A percentile compares a stretch with the other conserved stretches of the same genome.
phyloP scores from a whole-genome alignment of 2,888 invertebrate genomes.

The Thereva nobilitata region DNA sequence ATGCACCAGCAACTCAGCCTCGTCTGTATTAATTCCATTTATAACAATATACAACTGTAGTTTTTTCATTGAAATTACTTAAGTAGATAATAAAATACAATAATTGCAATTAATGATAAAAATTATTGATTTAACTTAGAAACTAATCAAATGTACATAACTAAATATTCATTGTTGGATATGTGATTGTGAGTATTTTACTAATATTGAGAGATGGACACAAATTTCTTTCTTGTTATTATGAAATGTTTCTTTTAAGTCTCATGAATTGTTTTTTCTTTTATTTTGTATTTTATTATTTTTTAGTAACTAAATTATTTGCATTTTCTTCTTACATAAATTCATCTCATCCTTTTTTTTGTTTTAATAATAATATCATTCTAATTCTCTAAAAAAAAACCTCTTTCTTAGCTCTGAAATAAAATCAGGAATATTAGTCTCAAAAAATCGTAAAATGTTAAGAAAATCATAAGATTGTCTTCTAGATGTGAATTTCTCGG shows the following conservation, averaged over 20 bases:
- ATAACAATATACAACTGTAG: too few species aligned
- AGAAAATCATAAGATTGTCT: constrained; percentile 26
- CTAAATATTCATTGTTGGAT: constrained; percentile 10
- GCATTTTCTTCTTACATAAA: background rate
- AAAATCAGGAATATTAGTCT: too few species aligned
- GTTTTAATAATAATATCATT: background rate
- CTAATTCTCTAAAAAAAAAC: background rate
- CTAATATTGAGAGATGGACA: constrained; percentile 17
- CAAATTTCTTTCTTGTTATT: constrained; percentile 1
- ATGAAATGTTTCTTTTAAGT: constrained; percentile 32
- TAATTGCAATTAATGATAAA: background rate
- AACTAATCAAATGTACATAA: background rate
- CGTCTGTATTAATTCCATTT: too few species aligned
- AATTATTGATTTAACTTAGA: constrained; percentile 3
- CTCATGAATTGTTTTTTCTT: constrained; percentile 17
- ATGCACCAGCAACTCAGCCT: too few species aligned
- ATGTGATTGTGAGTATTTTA: constrained; percentile 27
- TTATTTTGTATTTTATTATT: constrained; percentile 2
- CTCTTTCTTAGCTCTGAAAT: too few species aligned
- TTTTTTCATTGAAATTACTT: too few species aligned
- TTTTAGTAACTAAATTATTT: constrained; percentile 5
- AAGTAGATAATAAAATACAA: too few species aligned
- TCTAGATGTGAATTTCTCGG: background rate
- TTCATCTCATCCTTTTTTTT: background rate
- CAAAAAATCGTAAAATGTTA: background rate